Conservation (phyloP, 1,140 invertebrate genomes). For the Druon quercuslanigerum region DNA sequence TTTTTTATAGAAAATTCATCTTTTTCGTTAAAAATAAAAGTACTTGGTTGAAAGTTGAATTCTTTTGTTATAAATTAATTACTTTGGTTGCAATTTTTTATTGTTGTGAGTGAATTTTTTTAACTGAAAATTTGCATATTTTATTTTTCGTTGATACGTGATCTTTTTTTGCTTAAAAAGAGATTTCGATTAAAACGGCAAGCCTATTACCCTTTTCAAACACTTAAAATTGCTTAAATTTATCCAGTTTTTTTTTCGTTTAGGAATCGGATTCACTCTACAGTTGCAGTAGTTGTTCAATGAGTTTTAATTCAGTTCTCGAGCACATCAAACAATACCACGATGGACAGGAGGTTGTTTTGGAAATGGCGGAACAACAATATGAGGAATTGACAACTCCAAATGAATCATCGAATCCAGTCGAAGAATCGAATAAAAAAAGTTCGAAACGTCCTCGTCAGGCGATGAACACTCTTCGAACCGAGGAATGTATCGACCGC, state of each 20-base stretch:
- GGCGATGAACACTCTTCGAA: constrained; percentile 72
- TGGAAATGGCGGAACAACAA: constrained; percentile 73
- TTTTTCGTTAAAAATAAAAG: too few relatives aligned
- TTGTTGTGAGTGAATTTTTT: too few relatives aligned
- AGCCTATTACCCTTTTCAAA: too few relatives aligned
- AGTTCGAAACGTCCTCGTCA: constrained; percentile 55
- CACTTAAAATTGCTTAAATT: background rate
- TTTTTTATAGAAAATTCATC: too few relatives aligned
- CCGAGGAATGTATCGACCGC: constrained; percentile 74
- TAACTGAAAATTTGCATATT: too few relatives aligned
- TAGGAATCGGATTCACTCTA: constrained; percentile 72
- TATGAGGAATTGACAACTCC: constrained; percentile 56
- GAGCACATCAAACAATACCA: constrained; percentile 82
- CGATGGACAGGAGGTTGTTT: constrained; percentile 80
- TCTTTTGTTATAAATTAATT: too few relatives aligned
- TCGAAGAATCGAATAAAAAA: constrained; percentile 43
- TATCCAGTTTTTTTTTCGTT: constrained; percentile 1
- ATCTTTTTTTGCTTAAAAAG: too few relatives aligned
- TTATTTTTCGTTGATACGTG: too few relatives aligned
- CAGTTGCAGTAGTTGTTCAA: constrained; percentile 79
- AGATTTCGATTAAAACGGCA: too few relatives aligned
- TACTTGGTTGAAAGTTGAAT: too few relatives aligned
- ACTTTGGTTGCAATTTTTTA: too few relatives aligned
- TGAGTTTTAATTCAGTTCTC: constrained; percentile 79
- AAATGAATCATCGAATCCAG: constrained; percentile 41